Conservation (phyloP, 2,797 vertebrate species). For the Masticophis lateralis region DNA sequence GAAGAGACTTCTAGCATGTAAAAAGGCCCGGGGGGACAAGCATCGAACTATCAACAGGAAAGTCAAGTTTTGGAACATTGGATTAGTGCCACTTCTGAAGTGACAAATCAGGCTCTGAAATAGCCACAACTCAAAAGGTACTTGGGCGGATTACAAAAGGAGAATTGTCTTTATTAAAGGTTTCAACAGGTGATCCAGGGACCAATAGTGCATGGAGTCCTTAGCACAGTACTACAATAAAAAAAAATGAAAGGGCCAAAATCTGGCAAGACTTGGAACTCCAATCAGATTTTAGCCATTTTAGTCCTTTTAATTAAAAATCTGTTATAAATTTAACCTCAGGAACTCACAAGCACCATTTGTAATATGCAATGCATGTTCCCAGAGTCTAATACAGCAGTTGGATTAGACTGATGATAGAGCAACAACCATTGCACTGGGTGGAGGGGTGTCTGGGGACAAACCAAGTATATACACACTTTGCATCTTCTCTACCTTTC, state of each 20-base stretch:
- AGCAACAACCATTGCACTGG: not conserved
- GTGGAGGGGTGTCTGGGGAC: not conserved
- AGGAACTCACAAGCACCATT: not conserved
- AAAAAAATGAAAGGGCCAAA: not conserved
- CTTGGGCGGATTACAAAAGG: not conserved
- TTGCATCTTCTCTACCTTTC: not conserved
- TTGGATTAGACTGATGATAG: not conserved
- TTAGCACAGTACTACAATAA: not conserved
- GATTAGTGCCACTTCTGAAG: not conserved
- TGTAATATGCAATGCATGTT: not conserved
- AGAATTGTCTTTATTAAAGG: not conserved
- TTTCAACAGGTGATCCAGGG: not conserved
- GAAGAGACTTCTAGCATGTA: not conserved
- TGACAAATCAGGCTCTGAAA: not conserved
- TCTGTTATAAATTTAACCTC: not conserved
- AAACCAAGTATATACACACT: not conserved
- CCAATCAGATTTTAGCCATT: not conserved
- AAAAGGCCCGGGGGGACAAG: not conserved
- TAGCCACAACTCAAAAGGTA: not conserved
- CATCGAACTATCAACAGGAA: not conserved
- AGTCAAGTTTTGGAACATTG: not conserved
- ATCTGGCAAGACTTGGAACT: not conserved
- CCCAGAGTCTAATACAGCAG: not conserved
- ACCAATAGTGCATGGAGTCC: not conserved
- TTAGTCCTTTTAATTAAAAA: not conserved